Percentiles rank a stretch among this genome's conserved stretches.
Evolutionary conservation across 1,140 invertebrate genomes (phyloP).

Genomic region (Acromyrmex echinatior): DNA sequence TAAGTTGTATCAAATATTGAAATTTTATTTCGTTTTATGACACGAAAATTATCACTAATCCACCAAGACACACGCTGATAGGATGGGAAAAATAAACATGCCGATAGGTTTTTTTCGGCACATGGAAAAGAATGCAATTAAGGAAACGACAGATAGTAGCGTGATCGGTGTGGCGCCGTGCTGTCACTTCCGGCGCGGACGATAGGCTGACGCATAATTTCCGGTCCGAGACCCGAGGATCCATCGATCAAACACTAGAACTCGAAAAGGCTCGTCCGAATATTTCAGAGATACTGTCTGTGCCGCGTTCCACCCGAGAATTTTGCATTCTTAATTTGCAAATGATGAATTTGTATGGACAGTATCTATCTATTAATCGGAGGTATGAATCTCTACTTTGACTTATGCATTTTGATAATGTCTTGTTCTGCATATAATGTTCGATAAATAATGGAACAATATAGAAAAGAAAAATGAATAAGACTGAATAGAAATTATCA

Average conservation of each 20-base stretch:
- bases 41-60: constrained; percentile 51
- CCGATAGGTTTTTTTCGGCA: constrained; percentile 49
- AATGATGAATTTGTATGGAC: constrained; percentile 17
- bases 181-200: constrained; percentile 82
- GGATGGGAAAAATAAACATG: constrained; percentile 60
- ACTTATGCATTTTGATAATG: neutral
- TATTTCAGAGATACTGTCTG: constrained; percentile 73
- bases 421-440: neutral
- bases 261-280: constrained; percentile 72
- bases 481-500: neutral
- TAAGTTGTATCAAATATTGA: too few species aligned
- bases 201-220: constrained; percentile 87
- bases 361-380: neutral
- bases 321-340: constrained; percentile 58
- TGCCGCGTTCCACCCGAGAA: constrained; percentile 64
- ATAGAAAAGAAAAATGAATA: neutral
- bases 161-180: constrained; percentile 81
- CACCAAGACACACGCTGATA: neutral
- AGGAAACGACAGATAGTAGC: constrained; percentile 84
- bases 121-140: constrained; percentile 78
- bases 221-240: constrained; percentile 82
- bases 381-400: neutral
- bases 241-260: constrained; percentile 86
- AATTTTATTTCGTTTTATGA: neutral
- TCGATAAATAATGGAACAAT: neutral